Evolutionary conservation across 1,140 invertebrate species (phyloP).

Genomic region (Cherax destructor): DNA sequence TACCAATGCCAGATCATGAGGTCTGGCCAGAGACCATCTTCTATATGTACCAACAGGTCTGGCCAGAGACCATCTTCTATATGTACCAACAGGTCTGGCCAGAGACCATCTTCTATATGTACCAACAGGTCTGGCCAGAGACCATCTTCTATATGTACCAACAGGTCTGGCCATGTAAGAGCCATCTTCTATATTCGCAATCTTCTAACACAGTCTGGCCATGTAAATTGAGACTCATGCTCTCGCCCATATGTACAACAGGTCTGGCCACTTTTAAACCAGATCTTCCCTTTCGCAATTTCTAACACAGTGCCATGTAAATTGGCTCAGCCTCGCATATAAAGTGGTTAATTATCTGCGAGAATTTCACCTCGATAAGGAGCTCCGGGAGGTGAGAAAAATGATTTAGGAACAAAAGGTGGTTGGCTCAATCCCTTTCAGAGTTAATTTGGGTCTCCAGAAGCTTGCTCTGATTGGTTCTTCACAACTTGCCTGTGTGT

Average conservation of each 20-base stretch:
- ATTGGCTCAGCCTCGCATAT: slow-evolving; percentile 42
- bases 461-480: not conserved
- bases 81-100: too few species aligned
- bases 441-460: not conserved
- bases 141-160: too few species aligned
- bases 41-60: too few species aligned
- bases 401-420: not conserved
- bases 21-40: too few species aligned
- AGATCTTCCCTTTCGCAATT: not conserved
- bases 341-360: slow-evolving; percentile 50
- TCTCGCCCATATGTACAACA: not conserved
- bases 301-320: slow-evolving; percentile 36
- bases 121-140: too few species aligned
- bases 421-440: not conserved
- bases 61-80: too few species aligned
- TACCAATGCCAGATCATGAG: too few species aligned
- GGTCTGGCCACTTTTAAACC: not conserved
- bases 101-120: too few species aligned
- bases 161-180: too few species aligned
- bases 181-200: too few species aligned
- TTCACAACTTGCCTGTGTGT: not conserved
- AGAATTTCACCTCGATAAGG: slow-evolving; percentile 43
- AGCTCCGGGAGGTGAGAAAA: not conserved
- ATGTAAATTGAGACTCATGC: too few species aligned
- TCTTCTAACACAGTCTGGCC: too few species aligned